Evolutionary conservation across 2,797 vertebrate species (phyloP).

Genomic region (Allochrocebus solatus): DNA sequence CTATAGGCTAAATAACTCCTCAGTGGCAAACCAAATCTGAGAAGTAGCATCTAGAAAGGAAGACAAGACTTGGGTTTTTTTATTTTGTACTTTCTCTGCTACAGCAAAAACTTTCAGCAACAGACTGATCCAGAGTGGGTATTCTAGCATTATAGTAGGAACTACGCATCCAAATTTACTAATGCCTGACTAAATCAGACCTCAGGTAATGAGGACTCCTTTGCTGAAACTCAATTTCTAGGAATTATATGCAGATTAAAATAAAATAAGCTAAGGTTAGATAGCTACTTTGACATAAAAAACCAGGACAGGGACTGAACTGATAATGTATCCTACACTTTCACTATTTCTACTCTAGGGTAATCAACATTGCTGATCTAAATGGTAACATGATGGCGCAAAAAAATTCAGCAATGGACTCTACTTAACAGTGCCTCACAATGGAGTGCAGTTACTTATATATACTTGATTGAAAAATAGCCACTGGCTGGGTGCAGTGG

Average conservation of each 20-base stretch:
- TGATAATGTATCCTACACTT: not conserved
- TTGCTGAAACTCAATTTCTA: slow-evolving; percentile 2
- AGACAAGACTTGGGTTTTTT: not conserved
- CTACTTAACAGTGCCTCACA: not conserved
- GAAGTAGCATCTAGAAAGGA: not conserved
- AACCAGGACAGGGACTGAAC: not conserved
- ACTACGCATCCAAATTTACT: not conserved
- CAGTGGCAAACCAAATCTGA: not conserved
- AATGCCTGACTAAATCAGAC: not conserved
- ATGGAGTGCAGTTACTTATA: not conserved
- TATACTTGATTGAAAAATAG: not conserved
- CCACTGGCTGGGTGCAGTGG: not conserved
- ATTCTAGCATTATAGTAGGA: not conserved
- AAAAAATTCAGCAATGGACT: slow-evolving; percentile 26
- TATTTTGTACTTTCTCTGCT: not conserved
- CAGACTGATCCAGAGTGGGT: not conserved
- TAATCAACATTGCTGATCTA: slow-evolving; percentile 1
- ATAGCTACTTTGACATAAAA: slow-evolving; percentile 31
- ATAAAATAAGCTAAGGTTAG: slow-evolving; percentile 10
- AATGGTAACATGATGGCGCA: not conserved
- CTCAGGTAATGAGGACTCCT: not conserved
- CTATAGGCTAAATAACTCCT: not conserved
- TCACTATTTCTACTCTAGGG: slow-evolving; percentile 42
- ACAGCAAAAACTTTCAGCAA: slow-evolving; percentile 20
- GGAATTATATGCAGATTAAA: slow-evolving; percentile 14